Base-by-base conservation (phyloP, 2,113 vertebrate genomes). In the Jaculus jaculus region DNA sequence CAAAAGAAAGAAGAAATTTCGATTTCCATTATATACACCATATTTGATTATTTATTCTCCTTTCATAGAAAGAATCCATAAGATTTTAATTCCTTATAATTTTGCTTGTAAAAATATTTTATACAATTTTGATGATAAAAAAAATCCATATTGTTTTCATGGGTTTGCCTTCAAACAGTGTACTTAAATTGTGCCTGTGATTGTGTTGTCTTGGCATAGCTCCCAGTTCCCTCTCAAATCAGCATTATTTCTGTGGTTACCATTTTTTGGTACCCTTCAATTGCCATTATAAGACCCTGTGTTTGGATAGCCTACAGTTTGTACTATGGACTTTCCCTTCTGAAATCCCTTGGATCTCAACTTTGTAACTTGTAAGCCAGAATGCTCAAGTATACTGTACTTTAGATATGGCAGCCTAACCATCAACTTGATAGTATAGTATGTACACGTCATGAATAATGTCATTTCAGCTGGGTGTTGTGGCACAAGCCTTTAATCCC, bases 21-120 rank as follows among this genome's bases (percentile, higher is more conserved):
- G 34, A 2, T 17, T 5, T 32, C 18, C 18, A 61, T 16, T 17
- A 11, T 11, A 65, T 17, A 72, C 1, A 51, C 32, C 3, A 18
- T n/a, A 37, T 28, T 32, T 66, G 51, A 28, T 24, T 32, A 18
- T 32, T 23, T 7, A n/a, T n/a, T 61, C 21, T 72, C n/a, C 24
- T 83, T 83, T 79, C 42, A 39, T 34, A 26, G 16, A 34, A 87
- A 90, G 34, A 95, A 39, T 66, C 13, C 13, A 61, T 80, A 24
- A 71, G 5, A 65, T 58, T 80, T 83, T 42, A 51, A 82, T 34
- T 71, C 28, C 72, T 68, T 94, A 30, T 82, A 71, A 89, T 82
- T 94, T 51, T 34, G 10, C 1, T 54, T 20, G 84, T 77, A 81
- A 84, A 87, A 79, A 39, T 37, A 69, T 84, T 94, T 91, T 65